Evolutionary conservation across 2,113 vertebrate genomes (phyloP).

Genomic region (Zosterops pallidus): DNA sequence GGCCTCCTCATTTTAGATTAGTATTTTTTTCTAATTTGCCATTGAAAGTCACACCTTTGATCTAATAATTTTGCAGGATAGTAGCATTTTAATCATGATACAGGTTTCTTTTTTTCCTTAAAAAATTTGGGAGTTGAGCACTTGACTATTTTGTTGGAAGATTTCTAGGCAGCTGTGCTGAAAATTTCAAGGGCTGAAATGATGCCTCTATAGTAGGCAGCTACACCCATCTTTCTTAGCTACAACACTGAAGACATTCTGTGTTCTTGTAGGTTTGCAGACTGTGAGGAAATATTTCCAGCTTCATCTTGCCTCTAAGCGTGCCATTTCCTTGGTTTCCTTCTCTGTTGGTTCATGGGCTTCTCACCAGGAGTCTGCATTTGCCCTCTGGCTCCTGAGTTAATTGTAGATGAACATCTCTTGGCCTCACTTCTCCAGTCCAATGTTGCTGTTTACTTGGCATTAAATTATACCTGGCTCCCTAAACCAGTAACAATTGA

Average conservation of each 20-base stretch:
- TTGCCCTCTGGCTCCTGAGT: background rate
- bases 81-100: background rate
- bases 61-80: background rate
- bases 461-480: background rate
- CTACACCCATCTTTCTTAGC: background rate
- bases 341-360: background rate
- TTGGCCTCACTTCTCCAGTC: background rate
- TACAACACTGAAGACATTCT: background rate
- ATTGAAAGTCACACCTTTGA: background rate
- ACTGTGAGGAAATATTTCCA: background rate
- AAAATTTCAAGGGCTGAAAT: background rate
- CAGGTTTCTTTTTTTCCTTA: background rate
- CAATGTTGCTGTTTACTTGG: background rate
- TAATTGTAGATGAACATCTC: background rate
- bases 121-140: accelerated
- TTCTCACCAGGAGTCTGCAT: background rate
- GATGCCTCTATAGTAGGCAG: background rate
- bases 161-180: background rate
- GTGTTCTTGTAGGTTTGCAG: background rate
- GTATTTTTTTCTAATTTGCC: background rate
- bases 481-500: background rate
- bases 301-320: background rate
- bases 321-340: background rate
- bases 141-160: background rate
- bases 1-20: background rate